Conservation (phyloP, 2,797 vertebrate species). For the Remorina albescens region DNA sequence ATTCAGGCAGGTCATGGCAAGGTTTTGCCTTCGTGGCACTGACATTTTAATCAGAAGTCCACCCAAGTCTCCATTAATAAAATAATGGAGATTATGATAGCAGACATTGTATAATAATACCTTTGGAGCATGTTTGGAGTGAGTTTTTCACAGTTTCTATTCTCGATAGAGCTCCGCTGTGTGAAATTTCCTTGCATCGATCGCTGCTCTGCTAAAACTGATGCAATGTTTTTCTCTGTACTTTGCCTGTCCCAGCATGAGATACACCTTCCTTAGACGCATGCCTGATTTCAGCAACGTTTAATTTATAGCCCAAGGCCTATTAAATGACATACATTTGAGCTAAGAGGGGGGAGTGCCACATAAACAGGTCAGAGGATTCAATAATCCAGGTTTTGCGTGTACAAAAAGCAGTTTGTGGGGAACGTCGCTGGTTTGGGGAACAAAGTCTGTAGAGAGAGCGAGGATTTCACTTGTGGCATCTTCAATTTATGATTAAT, state of each 20-base stretch:
- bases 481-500: slow-evolving; percentile 46
- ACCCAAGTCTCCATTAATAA: slow-evolving; percentile 63
- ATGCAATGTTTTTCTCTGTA: slow-evolving; percentile 29
- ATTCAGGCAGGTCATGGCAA: slow-evolving; percentile 68
- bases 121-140: slow-evolving; percentile 25
- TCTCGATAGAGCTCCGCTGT: slow-evolving; percentile 33
- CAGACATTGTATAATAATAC: slow-evolving; percentile 41
- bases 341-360: slow-evolving; percentile 13
- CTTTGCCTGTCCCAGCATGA: slow-evolving; percentile 36
- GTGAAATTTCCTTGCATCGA: slow-evolving; percentile 23
- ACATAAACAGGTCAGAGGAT: slow-evolving; percentile 4
- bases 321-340: slow-evolving; percentile 43
- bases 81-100: slow-evolving; percentile 60
- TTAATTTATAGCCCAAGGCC: slow-evolving; percentile 50
- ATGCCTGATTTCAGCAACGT: slow-evolving; percentile 40
- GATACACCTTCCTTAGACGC: slow-evolving; percentile 28
- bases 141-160: slow-evolving; percentile 13
- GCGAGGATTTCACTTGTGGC: slow-evolving; percentile 40
- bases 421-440: slow-evolving; percentile 18
- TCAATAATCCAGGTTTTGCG: slow-evolving; percentile 15
- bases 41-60: slow-evolving; percentile 77
- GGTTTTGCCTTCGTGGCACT: slow-evolving; percentile 61
- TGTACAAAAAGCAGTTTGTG: slow-evolving; percentile 5
- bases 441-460: slow-evolving; percentile 28
- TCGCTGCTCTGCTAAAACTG: slow-evolving; percentile 16